Evolutionary conservation across 1,140 invertebrate species (phyloP), one percentile per base, ranked within the genome.

Genomic region (Bombyx mandarina): DNA sequence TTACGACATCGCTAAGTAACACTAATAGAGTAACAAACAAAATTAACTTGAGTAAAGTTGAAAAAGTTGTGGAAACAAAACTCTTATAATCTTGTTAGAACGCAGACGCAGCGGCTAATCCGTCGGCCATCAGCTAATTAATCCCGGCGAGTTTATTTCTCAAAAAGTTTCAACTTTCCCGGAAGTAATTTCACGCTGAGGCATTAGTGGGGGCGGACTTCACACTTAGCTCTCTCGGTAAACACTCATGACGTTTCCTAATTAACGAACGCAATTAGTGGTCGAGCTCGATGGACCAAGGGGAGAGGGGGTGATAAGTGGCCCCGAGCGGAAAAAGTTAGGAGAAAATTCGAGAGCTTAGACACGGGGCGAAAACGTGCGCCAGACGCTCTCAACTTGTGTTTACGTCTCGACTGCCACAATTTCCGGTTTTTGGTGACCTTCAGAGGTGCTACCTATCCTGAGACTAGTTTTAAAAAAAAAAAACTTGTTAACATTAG

Each of bases 251-350:
- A 85, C 83, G 83, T 83, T 81, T 82, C 80, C 75, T 86, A 86
- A 86, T 86, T 86, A 86, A 85, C 82, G 79, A 77, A 83, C 83
- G 82, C 82, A 86, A 86, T 86, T 86, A 86, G 83, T 75, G 83
- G 83, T 77, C 68, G 69, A 66, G 74, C 71, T 72, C 71, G 77
- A 73, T 69, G 73, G 73, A 76, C 73, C 64, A 69, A 45, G 47
- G 55, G 53, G 46, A 56, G 53, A 10, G 66, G 64, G 69, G 73
- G 79, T 80, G 77, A 79, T 80, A 79, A 83, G 79, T 82, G 80
- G 79, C 70, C 61, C 56, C 59, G 61, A 74, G 70, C 69, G 73
- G 79, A 82, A 80, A 80, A 80, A 80, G 70, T 80, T 80, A 59
- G 68, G 71, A 77, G 66, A 69, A 82, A 82, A 81, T 82, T 83